These are phyloP conservation scores for Pelochelys cantorii DNA, from an alignment of 2,797 vertebrate genomes.

Conservation along the genomic window DNA sequence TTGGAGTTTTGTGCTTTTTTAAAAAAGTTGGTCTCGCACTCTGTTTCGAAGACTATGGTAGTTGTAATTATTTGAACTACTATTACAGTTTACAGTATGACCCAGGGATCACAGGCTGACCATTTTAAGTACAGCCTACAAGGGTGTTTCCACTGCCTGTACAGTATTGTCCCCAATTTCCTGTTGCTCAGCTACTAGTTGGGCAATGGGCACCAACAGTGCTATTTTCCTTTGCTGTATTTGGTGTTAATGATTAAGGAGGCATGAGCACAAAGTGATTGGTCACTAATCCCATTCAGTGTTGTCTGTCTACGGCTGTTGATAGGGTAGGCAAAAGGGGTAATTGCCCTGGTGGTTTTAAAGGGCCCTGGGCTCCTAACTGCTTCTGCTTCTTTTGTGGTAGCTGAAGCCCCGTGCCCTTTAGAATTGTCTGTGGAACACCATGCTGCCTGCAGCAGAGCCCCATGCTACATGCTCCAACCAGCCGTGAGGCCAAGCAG, in stretches of 20 bases:
- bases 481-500: no score
- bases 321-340: no score
- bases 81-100: neutral
- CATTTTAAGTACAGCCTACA: neutral
- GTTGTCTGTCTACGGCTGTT: neutral
- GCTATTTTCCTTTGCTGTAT: neutral
- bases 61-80: neutral
- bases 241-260: neutral
- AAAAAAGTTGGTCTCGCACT: neutral
- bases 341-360: no score
- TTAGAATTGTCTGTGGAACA: no score
- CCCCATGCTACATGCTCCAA: no score
- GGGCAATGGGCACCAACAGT: neutral
- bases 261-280: neutral
- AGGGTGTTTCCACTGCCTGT: neutral
- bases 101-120: no score
- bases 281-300: neutral
- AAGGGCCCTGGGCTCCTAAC: no score
- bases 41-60: neutral
- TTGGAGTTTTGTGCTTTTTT: neutral
- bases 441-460: no score
- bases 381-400: no score
- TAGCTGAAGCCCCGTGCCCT: no score
- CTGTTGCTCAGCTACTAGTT: neutral
- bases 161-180: neutral